Evolutionary conservation across 2,888 invertebrate species (phyloP), one percentile per base, ranked within the genome.

Genomic region (Lasioglossum lativentre): DNA sequence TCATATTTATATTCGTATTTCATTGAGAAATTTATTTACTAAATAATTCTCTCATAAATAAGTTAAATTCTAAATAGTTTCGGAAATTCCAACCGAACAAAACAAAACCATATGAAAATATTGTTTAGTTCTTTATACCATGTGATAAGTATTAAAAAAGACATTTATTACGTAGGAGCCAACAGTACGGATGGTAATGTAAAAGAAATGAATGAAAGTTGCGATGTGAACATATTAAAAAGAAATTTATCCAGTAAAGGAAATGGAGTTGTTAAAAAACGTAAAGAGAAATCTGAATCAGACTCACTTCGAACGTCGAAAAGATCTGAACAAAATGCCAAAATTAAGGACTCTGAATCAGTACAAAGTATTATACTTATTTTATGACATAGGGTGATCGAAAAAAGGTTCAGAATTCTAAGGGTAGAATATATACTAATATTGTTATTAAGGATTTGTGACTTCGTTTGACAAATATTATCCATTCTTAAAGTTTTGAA

Each of bases 261-360:
- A 38, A 66, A 66, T 70, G 52, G 59, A 10, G 14, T 40, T 45
- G 30, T 16, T n/a, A 82, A 78, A 23, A 82, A 76, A 47, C 78
- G 63, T 4, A 85, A 80, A 30, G 78, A 47, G 19, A 74, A 30
- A 4, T 12, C 52, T 47, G n/a, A 23, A 14, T 4, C 2, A 23
- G 42, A 83, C 27, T 23, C 30, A 12, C 8, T 27, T 8, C 12
- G 45, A 78, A 10, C 1, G 16, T 19, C 19, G 30, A 14, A 34
- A 45, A 30, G 38, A 66, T 63, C 30, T 47, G 14, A 68, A 71
- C 63, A 38, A 30, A 45, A 47, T 6, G 27, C 12, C 27, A 14
- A 47, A 52, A 27, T 2, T 47, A 23, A 79, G 47, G n/a, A 45
- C 34, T n/a, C 16, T 23, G 42, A 79, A 52, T 27, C 30, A 1